These are phyloP conservation scores for Theropithecus gelada DNA, from an alignment of 2,113 vertebrate species.

Conservation along the genomic window DNA sequence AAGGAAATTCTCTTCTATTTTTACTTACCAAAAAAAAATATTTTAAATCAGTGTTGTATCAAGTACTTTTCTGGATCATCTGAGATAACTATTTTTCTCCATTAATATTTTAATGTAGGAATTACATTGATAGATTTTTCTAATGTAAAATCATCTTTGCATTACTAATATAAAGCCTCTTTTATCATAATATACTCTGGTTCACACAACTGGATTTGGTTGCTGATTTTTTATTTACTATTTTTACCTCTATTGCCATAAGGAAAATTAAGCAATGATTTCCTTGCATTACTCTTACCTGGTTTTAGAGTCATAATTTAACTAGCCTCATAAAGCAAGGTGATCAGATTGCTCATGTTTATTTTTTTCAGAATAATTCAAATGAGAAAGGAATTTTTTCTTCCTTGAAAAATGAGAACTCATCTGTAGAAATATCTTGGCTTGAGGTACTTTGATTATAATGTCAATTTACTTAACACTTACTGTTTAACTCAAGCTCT, in stretches of 20 bases:
- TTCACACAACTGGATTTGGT: neutral
- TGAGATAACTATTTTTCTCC: neutral
- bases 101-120: neutral
- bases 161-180: neutral
- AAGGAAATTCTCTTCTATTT: neutral
- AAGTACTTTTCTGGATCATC: neutral
- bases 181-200: neutral
- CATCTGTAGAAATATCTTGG: neutral
- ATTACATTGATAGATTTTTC: neutral
- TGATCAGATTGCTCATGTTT: neutral
- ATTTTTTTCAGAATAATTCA: neutral
- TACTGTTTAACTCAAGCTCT: neutral
- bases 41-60: neutral
- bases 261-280: neutral
- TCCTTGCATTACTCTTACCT: neutral
- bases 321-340: neutral
- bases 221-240: neutral
- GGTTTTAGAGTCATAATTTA: neutral
- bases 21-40: neutral
- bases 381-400: neutral
- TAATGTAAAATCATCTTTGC: neutral
- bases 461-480: neutral
- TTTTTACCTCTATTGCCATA: neutral
- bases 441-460: neutral
- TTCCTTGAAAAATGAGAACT: neutral